These are phyloP conservation scores for Dromiciops gliroides DNA, from an alignment of 2,113 vertebrate species.

Conservation along the genomic window DNA sequence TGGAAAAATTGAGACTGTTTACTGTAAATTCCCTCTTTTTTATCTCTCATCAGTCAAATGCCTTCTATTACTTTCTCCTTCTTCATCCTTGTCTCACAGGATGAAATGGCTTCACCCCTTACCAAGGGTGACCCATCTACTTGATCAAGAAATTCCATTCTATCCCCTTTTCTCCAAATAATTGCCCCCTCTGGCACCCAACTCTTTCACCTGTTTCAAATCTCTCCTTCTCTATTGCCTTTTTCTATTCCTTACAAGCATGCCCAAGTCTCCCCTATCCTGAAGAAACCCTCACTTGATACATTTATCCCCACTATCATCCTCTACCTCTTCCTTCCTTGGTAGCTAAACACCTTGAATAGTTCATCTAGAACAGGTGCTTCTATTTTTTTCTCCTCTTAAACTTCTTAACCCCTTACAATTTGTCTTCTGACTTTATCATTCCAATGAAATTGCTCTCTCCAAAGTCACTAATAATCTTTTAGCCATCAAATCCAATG, in stretches of 20 bases:
- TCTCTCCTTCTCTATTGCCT: background rate
- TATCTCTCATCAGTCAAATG: background rate
- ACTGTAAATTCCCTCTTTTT: background rate
- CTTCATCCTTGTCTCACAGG: background rate
- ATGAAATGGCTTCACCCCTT: background rate
- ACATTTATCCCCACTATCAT: background rate
- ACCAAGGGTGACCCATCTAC: background rate
- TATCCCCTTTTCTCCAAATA: background rate
- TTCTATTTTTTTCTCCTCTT: background rate
- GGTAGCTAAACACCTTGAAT: background rate
- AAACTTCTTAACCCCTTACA: background rate
- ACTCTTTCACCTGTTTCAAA: background rate
- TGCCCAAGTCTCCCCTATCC: background rate
- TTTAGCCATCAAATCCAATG: background rate
- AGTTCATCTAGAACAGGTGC: background rate
- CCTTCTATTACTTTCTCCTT: background rate
- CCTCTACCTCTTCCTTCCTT: background rate
- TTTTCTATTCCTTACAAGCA: background rate
- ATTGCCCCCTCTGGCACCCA: background rate
- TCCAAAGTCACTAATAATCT: background rate
- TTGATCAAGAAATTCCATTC: background rate
- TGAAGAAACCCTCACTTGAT: background rate
- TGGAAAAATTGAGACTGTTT: background rate
- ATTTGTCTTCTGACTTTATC: background rate
- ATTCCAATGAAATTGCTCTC: background rate